Conservation (phyloP, 23 tunicate genomes). For the Halocynthia aurantium region DNA sequence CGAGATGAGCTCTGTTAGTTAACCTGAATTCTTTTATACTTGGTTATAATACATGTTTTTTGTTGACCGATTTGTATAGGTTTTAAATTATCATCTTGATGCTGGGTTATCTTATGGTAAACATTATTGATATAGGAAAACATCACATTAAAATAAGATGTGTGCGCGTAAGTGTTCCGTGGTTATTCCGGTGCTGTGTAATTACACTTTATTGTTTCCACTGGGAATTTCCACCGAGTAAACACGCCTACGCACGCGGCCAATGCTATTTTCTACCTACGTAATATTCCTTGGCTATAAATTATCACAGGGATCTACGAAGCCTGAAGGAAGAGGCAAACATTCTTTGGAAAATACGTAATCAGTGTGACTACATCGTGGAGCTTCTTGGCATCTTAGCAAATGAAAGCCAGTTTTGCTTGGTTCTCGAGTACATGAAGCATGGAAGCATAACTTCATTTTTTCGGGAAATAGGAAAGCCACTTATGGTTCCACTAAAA, state of each 20-base stretch:
- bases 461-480: neutral
- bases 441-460: slow-evolving; percentile 13
- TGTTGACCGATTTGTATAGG: too few relatives aligned
- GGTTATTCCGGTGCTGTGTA: too few relatives aligned
- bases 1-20: too few relatives aligned
- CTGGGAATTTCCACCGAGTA: too few relatives aligned
- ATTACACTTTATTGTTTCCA: too few relatives aligned
- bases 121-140: too few relatives aligned
- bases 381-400: neutral
- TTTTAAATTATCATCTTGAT: too few relatives aligned
- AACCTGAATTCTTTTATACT: too few relatives aligned
- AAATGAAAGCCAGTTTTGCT: neutral
- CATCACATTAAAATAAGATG: too few relatives aligned
- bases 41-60: too few relatives aligned
- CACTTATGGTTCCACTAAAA: neutral
- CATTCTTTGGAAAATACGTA: slow-evolving; percentile 13
- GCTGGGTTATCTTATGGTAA: too few relatives aligned
- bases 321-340: slow-evolving; percentile 15
- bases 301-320: neutral
- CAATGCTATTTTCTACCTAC: neutral
- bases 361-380: slow-evolving; percentile 7
- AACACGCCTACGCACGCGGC: neutral
- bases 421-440: slow-evolving; percentile 19
- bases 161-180: too few relatives aligned
- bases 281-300: neutral